These are phyloP conservation scores for Machimus rusticus DNA, from an alignment of 2,888 invertebrate species.

Conservation along the genomic window DNA sequence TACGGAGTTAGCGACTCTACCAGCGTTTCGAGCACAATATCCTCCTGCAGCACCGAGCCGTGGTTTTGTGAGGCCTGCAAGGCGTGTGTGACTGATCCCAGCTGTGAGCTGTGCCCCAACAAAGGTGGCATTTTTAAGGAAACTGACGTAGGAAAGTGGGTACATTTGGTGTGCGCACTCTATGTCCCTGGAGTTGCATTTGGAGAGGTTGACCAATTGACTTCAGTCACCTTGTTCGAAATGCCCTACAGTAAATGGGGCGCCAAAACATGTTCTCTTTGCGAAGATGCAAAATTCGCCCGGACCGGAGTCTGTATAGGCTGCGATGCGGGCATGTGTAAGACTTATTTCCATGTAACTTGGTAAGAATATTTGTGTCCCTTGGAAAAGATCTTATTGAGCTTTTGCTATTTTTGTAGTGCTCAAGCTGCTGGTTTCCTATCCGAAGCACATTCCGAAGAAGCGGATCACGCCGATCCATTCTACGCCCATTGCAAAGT, in stretches of 20 bases:
- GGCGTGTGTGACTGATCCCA: constrained; percentile 86
- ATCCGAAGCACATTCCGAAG: constrained; percentile 90
- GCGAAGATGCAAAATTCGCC: constrained; percentile 85
- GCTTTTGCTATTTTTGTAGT: constrained; percentile 63
- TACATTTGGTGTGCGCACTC: constrained; percentile 95
- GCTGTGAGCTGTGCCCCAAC: constrained; percentile 96
- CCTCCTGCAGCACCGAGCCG: constrained; percentile 94
- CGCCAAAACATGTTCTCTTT: constrained; percentile 87
- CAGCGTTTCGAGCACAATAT: constrained; percentile 91
- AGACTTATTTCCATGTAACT: constrained; percentile 96
- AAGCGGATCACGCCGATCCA: constrained; percentile 92
- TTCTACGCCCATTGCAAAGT: constrained; percentile 96
- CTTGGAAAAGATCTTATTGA: background rate
- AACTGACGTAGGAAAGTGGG: constrained; percentile 98
- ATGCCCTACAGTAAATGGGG: constrained; percentile 99
- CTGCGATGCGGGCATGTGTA: constrained; percentile 98
- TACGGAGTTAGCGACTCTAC: constrained; percentile 93
- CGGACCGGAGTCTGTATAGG: constrained; percentile 95
- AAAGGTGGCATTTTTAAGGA: constrained; percentile 92
- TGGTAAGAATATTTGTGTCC: constrained; percentile 70
- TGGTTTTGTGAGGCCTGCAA: constrained; percentile 99
- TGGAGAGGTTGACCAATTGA: constrained; percentile 90
- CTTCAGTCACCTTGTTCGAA: constrained; percentile 93
- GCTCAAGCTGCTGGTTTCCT: constrained; percentile 92
- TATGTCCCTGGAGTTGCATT: constrained; percentile 98